Base-by-base conservation (phyloP, 2,888 invertebrate genomes). In the Euzophera pinguis region DNA sequence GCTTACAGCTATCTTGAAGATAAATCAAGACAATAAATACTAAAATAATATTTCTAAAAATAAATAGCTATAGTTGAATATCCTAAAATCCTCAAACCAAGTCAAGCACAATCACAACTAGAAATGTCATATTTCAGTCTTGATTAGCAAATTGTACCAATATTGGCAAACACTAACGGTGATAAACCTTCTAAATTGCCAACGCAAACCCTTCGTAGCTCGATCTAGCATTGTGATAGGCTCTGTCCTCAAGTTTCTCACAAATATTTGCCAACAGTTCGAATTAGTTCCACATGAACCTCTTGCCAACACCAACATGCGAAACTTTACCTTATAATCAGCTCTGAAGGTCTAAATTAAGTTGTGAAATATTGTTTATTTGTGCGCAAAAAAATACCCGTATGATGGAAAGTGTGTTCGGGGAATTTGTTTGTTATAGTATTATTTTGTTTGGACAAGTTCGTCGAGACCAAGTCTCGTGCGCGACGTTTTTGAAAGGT, bases 181-280 rank as follows among this genome's bases (percentile, higher is more conserved):
- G 27, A 43, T 43, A 43, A 29, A 43, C 43, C 29, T 22, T 16
- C 41, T 3, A 29, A 43, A 27, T 29, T 43, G 13, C 22, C 29
- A 29, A 43, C 43, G 7, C 29, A 43, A 43, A 43, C 43, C 29
- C 43, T 43, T 43, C 43, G 6, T 17, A 22, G 41, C 12, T 29
- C 29, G 13, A 43, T 27, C 43, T 43, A 13, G 13, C 43, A 43
- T 49, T 51, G 43, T 47, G 49, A 42, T 47, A 53, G 53, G 50
- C 41, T 50, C 39, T 54, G 34, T 49, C 12, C 39, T 38, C 48
- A 45, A 51, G 56, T 58, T 58, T 38, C 49, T 14, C n/a, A 39
- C 54, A 54, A 58, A 58, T 56, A 58, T 56, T 58, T 56, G 58
- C 48, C 35, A 12, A 54, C 53, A 53, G 42, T 53, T 39, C 54